Evolutionary conservation across 2,797 vertebrate species (phyloP).

Genomic region (Borostomias antarcticus): DNA sequence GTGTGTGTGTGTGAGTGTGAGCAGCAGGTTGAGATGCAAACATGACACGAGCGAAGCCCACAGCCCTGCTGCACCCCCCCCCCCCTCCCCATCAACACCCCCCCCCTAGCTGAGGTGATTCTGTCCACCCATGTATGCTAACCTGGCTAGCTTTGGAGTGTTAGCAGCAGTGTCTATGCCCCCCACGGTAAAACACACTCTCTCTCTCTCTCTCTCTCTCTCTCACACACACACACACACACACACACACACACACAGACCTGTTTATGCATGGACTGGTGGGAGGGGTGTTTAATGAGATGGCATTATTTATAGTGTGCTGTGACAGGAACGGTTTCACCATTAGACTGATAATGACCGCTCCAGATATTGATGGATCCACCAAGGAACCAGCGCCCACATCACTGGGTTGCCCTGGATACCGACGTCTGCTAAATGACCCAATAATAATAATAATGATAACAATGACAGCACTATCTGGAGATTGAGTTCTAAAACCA

Average conservation of each 20-base stretch:
- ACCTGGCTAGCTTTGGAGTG: slow-evolving; percentile 13
- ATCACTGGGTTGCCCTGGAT: slow-evolving; percentile 69
- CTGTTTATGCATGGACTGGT: slow-evolving; percentile 30
- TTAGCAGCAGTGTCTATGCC: background rate
- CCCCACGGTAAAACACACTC: slow-evolving; percentile 7
- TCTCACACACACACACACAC: slow-evolving; percentile 2
- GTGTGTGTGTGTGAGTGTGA: background rate
- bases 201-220: background rate
- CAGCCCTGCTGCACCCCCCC: no score
- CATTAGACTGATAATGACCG: slow-evolving; percentile 71
- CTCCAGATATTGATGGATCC: slow-evolving; percentile 71
- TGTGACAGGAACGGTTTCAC: slow-evolving; percentile 57
- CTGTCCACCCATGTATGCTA: slow-evolving; percentile 9
- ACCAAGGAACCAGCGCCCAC: slow-evolving; percentile 64
- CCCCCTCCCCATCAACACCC: no score
- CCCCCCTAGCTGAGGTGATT: slow-evolving; percentile 14
- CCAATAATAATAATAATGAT: slow-evolving; percentile 72
- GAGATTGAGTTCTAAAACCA: slow-evolving; percentile 59
- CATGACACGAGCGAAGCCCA: slow-evolving; percentile 46
- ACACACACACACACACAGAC: slow-evolving; percentile 12
- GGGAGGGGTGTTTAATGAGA: slow-evolving; percentile 58
- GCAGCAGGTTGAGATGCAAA: slow-evolving; percentile 34
- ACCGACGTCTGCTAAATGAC: slow-evolving; percentile 69
- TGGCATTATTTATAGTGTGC: slow-evolving; percentile 67
- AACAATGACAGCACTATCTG: slow-evolving; percentile 63